phyloP scores from a whole-genome alignment of 2,797 vertebrate species.

The Anisognathus igniventris region DNA sequence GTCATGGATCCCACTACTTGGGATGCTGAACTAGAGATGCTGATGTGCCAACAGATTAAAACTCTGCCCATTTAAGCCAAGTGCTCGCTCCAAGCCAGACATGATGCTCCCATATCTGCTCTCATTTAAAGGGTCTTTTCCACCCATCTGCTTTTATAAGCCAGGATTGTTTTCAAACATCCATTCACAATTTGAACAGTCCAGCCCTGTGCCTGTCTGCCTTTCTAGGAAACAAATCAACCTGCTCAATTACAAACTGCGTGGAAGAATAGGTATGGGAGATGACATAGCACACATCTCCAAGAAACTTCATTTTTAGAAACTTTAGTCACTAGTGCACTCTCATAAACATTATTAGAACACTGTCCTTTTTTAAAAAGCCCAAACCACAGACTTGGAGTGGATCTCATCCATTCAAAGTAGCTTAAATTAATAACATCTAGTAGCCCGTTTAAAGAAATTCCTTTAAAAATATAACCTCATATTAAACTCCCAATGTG shows the following conservation, averaged over 20 bases:
- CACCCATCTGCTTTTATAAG: background rate
- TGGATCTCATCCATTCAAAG: background rate
- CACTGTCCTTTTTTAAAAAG: background rate
- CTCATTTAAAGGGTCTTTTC: background rate
- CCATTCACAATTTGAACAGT: background rate
- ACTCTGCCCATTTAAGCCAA: background rate
- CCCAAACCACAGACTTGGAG: slow-evolving; percentile 23
- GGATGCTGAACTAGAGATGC: background rate
- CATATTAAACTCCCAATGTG: background rate
- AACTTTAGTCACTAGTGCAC: background rate
- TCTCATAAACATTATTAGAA: background rate
- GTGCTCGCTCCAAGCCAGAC: background rate
- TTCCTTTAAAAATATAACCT: background rate
- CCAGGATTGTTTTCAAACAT: background rate
- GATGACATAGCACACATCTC: background rate
- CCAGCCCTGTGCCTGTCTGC: background rate
- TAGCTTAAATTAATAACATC: background rate
- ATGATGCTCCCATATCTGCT: accelerated
- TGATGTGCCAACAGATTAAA: background rate
- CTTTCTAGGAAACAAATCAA: background rate
- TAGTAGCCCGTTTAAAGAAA: background rate
- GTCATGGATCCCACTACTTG: background rate
- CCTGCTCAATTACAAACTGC: background rate
- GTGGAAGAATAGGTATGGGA: background rate
- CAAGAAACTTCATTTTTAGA: background rate